Evolutionary conservation across 2,888 invertebrate genomes (phyloP), one percentile per base, ranked within the genome.

Genomic region (Yponomeuta malinellus): DNA sequence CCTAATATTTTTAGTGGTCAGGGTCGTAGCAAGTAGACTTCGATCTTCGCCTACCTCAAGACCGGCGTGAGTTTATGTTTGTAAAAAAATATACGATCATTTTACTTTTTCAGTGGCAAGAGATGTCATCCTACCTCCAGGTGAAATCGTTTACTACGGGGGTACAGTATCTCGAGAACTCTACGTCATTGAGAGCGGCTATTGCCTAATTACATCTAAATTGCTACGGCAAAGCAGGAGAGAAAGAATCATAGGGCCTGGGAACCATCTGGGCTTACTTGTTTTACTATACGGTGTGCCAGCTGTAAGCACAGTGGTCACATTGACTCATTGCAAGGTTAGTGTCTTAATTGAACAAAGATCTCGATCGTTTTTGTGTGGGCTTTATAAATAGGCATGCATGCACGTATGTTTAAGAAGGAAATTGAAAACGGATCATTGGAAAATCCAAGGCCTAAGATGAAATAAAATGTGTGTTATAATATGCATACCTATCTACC

Each of bases 291-390:
- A 92, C 74, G 93, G 93, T 37, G 87, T 92, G 48, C 90, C 92
- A 43, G 89, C 92, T 73, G 83, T 87, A 31, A 87, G 83, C 75
- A 91, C 92, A 52, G 88, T 93, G 12, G 82, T 90, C 63, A 93
- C 93, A 33, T 76, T 93, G 72, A 93, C 93, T 33, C 93, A 93
- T 80, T 93, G 93, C 74, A 90, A 93, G 83, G 91, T 90, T 80
- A 78, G 79, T 73, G 31, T 63, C 2, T 33, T 63, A 68, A 66
- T 71, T 66, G 31, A 48, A 52, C 52, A 12, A 59, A 15, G 15
- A 59, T 59, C 52, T 59, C 52, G 52, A 59, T 15, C 12, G 52
- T 59, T 15, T 52, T 15, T 59, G 52, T 12, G 52, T 59, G 52
- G 52, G 52, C 52, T 15, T 59, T 59, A 43, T 43, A 59, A 5